Evolutionary conservation across 1,140 invertebrate species (phyloP).

Genomic region (Drosophila arawakana): DNA sequence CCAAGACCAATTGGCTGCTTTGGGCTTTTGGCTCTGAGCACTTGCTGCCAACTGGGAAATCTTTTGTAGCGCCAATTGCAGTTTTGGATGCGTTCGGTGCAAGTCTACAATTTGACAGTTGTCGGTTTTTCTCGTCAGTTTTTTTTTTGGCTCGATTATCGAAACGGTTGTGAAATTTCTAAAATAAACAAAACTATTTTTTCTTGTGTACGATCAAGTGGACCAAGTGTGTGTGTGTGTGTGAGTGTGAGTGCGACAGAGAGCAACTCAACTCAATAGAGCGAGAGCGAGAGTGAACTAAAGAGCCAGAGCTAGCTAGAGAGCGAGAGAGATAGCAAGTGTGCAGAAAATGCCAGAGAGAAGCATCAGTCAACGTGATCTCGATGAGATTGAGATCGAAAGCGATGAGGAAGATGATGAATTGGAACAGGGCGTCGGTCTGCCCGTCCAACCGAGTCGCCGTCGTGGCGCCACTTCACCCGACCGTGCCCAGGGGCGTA

Average conservation of each 20-base stretch:
- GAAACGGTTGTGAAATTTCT: background rate
- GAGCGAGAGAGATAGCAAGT: background rate
- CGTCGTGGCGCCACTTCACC: slow-evolving; percentile 31
- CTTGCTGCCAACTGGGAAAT: slow-evolving; percentile 30
- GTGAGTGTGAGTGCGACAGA: too few relatives aligned
- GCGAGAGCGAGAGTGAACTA: slow-evolving; percentile 6
- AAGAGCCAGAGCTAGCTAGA: background rate
- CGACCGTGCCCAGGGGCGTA: background rate
- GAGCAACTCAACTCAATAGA: background rate
- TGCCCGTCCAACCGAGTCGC: slow-evolving; percentile 59
- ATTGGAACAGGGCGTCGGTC: slow-evolving; percentile 72
- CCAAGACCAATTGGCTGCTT: slow-evolving; percentile 35
- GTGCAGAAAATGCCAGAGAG: slow-evolving; percentile 67
- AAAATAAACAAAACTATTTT: background rate
- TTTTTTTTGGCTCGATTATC: background rate
- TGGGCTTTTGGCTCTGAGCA: slow-evolving; percentile 5
- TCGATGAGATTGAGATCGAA: slow-evolving; percentile 80
- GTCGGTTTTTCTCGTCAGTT: slow-evolving; percentile 3
- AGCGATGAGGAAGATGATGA: slow-evolving; percentile 81
- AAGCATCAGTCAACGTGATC: slow-evolving; percentile 67
- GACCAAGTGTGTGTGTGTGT: slow-evolving; percentile 7
- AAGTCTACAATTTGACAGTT: slow-evolving; percentile 50
- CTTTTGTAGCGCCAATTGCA: slow-evolving; percentile 66
- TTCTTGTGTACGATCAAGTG: slow-evolving; percentile 25
- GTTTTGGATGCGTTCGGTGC: slow-evolving; percentile 77